phyloP scores from a whole-genome alignment of 2,797 vertebrate genomes.

The Enteromius thamalakanensis region DNA sequence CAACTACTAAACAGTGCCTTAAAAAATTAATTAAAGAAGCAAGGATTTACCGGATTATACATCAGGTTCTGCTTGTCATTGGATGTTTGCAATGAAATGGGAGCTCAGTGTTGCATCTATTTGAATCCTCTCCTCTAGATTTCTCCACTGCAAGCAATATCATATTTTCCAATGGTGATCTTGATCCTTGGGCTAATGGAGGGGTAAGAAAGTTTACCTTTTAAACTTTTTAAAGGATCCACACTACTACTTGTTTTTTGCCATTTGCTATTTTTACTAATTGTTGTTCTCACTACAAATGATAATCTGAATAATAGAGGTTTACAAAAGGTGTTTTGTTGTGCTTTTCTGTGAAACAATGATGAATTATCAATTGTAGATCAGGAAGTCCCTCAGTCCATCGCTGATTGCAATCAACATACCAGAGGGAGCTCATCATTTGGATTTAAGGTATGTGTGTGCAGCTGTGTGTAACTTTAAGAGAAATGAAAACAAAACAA shows the following conservation, averaged over 20 bases:
- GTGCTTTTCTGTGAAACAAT: background rate
- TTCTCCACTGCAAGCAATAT: conserved; percentile 88
- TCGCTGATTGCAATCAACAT: conserved; percentile 84
- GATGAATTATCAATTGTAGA: conserved; percentile 67
- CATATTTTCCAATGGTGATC: conserved; percentile 93
- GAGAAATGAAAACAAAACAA: no score
- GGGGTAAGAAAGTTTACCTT: conserved; percentile 78
- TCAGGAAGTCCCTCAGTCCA: conserved; percentile 80
- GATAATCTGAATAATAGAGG: background rate
- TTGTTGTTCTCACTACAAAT: background rate
- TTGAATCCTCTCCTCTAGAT: conserved; percentile 68
- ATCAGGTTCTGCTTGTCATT: background rate
- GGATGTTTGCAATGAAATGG: background rate
- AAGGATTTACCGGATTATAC: background rate
- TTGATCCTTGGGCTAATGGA: conserved; percentile 94
- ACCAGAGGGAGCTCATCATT: conserved; percentile 89
- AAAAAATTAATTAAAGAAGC: background rate
- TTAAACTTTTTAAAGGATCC: background rate
- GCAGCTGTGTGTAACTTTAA: background rate
- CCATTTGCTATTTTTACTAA: no score
- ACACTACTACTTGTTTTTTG: background rate
- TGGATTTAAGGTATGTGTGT: conserved; percentile 83
- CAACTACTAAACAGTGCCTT: background rate
- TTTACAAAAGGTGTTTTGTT: background rate
- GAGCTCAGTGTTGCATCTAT: background rate